phyloP scores from a whole-genome alignment of 1,140 invertebrate genomes.

The Drosophila willistoni region DNA sequence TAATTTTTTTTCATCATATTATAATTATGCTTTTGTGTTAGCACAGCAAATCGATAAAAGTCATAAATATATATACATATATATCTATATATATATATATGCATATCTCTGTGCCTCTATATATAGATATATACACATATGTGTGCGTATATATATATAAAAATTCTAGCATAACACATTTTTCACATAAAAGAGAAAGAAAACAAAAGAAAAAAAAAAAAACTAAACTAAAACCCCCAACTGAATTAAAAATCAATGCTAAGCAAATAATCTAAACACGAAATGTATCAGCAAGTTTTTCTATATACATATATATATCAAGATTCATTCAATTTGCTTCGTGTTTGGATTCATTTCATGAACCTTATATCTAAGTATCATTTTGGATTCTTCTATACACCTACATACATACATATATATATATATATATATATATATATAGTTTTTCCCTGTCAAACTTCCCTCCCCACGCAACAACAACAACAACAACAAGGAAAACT shows the following conservation, averaged over 20 bases:
- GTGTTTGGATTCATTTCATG: not conserved
- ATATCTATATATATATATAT: not conserved
- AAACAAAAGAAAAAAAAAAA: too few species aligned
- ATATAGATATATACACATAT: slow-evolving; percentile 26
- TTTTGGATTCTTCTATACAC: not conserved
- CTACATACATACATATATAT: too few species aligned
- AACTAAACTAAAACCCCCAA: not conserved
- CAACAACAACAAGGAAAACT: not conserved
- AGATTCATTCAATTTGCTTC: not conserved
- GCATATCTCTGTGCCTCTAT: slow-evolving; percentile 5
- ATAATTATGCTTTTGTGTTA: slow-evolving; percentile 41
- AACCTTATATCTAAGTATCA: slow-evolving; percentile 1
- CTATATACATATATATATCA: not conserved
- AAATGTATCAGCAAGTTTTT: not conserved
- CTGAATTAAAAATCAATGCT: slow-evolving; percentile 37
- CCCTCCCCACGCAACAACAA: not conserved
- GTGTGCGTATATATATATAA: slow-evolving; percentile 15
- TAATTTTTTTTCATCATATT: slow-evolving; percentile 21
- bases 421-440: too few species aligned
- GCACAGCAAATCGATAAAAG: slow-evolving; percentile 58
- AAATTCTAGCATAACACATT: too few species aligned
- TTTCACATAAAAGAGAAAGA: slow-evolving; percentile 26
- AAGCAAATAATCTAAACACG: slow-evolving; percentile 2
- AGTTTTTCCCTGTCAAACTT: not conserved
- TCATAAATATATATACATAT: slow-evolving; percentile 49